phyloP scores from a whole-genome alignment of 2,888 invertebrate species.

The Cephonodes hylas region DNA sequence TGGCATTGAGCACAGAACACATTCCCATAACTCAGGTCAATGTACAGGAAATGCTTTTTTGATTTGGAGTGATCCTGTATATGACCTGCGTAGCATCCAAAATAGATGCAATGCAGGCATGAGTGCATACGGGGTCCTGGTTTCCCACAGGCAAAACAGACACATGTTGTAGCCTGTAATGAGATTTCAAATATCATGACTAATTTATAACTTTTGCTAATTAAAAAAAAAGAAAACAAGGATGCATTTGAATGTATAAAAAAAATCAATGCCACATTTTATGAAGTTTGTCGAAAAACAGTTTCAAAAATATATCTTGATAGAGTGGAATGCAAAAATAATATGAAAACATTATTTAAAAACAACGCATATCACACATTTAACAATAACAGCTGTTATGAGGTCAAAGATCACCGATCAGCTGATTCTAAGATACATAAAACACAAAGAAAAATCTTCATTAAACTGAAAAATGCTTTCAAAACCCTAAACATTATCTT shows the following conservation, averaged over 20 bases:
- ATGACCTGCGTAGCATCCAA: conserved; percentile 94
- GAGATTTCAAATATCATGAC: too few relatives aligned
- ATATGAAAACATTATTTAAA: background rate
- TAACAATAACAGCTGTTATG: conserved; percentile 59
- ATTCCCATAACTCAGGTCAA: conserved; percentile 94
- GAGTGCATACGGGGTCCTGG: conserved; percentile 90
- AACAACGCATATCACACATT: background rate
- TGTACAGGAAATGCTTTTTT: conserved; percentile 90
- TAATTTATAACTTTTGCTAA: too few relatives aligned
- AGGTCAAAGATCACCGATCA: conserved; percentile 72
- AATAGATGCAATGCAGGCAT: conserved; percentile 95
- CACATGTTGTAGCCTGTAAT: conserved; percentile 86
- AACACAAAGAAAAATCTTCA: background rate
- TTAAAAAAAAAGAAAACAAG: too few relatives aligned
- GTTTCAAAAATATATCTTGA: background rate
- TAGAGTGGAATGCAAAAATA: background rate
- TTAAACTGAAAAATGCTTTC: too few relatives aligned
- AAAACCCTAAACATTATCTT: background rate
- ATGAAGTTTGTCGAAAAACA: too few relatives aligned
- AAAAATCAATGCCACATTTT: too few relatives aligned
- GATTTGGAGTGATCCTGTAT: conserved; percentile 92
- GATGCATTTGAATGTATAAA: too few relatives aligned
- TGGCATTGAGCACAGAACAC: conserved; percentile 94
- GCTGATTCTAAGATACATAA: conserved; percentile 53
- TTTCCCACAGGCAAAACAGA: conserved; percentile 91